Evolutionary conservation across 2,888 invertebrate genomes (phyloP).

Genomic region (Callyntrura sp.): DNA sequence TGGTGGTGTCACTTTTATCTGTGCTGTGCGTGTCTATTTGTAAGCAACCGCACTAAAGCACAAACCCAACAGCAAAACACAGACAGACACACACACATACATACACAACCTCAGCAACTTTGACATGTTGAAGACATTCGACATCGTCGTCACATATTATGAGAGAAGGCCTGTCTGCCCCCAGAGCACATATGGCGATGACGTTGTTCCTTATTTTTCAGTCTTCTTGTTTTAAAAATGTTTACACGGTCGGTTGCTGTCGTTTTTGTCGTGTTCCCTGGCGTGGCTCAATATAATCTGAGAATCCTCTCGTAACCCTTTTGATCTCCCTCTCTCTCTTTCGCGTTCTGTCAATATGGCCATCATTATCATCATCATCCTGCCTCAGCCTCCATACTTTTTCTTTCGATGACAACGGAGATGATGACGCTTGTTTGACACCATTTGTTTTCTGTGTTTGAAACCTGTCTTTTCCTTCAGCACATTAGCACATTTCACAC

Average conservation of each 20-base stretch:
- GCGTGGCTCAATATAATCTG: conserved; percentile 41
- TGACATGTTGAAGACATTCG: conserved; percentile 4
- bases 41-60: too few species aligned
- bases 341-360: conserved; percentile 58
- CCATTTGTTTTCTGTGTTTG: too few species aligned
- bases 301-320: background rate
- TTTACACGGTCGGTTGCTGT: background rate
- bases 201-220: background rate
- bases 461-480: too few species aligned
- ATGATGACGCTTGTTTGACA: too few species aligned
- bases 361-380: conserved; percentile 45
- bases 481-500: too few species aligned
- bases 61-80: background rate
- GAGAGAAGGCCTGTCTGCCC: background rate
- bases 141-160: background rate
- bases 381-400: too few species aligned
- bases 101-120: background rate
- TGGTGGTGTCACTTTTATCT: conserved; percentile 37
- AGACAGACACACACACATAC: background rate
- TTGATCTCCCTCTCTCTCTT: conserved; percentile 6
- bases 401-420: too few species aligned
- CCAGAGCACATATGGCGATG: background rate
- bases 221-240: background rate
- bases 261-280: conserved; percentile 61
- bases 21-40: background rate